Evolutionary conservation across 2,113 vertebrate species (phyloP).

Genomic region (Xyrauchen texanus): DNA sequence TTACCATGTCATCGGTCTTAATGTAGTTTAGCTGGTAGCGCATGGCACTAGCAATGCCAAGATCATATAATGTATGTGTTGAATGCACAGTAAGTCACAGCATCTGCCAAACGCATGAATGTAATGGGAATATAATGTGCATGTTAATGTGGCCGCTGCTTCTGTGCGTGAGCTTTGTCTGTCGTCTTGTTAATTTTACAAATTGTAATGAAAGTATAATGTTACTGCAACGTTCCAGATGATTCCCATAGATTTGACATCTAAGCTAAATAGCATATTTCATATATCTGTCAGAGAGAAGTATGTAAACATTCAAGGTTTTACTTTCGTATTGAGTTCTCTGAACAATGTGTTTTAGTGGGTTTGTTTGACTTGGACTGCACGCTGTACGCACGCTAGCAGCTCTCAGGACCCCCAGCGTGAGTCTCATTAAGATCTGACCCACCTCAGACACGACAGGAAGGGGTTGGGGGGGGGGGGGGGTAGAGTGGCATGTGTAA

Average conservation of each 20-base stretch:
- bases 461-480: conserved; percentile 20
- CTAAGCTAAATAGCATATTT: conserved; percentile 62
- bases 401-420: conserved; percentile 56
- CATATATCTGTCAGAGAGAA: conserved; percentile 57
- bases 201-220: conserved; percentile 39
- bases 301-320: conserved; percentile 65
- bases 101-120: background rate
- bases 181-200: conserved; percentile 10
- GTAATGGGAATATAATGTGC: background rate
- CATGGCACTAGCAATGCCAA: too few relatives aligned
- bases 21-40: too few relatives aligned
- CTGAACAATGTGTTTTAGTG: conserved; percentile 66
- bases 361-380: conserved; percentile 75
- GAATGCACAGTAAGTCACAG: too few relatives aligned
- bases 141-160: background rate
- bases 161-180: conserved; percentile 26
- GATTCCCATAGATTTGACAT: conserved; percentile 35
- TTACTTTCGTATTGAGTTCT: conserved; percentile 63
- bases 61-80: too few relatives aligned
- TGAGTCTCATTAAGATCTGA: conserved; percentile 64
- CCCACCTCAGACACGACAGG: conserved; percentile 41
- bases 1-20: too few relatives aligned
- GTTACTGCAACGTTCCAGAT: conserved; percentile 54
- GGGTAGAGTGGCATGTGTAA: conserved; percentile 54
- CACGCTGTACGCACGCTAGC: conserved; percentile 46